Evolutionary conservation across 1,140 invertebrate species (phyloP), one percentile per base, ranked within the genome.

Genomic region (Limonius californicus): DNA sequence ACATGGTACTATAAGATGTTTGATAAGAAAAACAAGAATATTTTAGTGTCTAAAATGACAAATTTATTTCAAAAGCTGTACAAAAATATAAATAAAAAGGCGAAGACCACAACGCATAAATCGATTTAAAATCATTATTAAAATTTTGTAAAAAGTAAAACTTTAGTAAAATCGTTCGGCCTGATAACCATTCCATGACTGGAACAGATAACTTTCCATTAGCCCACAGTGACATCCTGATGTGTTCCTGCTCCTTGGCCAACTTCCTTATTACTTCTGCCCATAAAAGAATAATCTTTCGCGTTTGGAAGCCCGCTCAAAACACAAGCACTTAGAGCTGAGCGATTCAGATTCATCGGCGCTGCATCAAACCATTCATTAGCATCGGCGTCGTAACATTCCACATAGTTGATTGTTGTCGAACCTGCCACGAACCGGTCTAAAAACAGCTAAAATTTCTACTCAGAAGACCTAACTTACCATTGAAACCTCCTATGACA

Each of bases 401-500:
- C 89, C 39, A 89, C 88, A 69, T 84, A 82, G 6, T 84, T 79
- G 18, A 87, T 84, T 1, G 85, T 87, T 1, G 82, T 84, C 7
- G 80, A 80, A 54, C 82, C 81, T 82, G 71, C 61, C 54, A 70
- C 60, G 62, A 68, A 70, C 57, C 63, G 63, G 68, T 71, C 67
- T 70, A 67, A 39, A 66, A 63, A 65, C 18, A 27, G 27, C 15
- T 59, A 21, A 27, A 19, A 57, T 57, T 57, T 19, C 56, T 39
- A 42, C 6, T 61, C 16, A 23, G 21, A 20, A 50, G 18, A 21
- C 9, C 39, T 21, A 12, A 62, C 61, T 64, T 53, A 81, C 86
- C 88, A 74, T 90, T 86, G 72, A 89, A 91, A 7, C 89, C 89
- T 27, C 89, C 89, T 54, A 89, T 85, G 11, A 84, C 86, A 66